Evolutionary conservation across 2,888 invertebrate species (phyloP).

Genomic region (Platycheirus rosarum): DNA sequence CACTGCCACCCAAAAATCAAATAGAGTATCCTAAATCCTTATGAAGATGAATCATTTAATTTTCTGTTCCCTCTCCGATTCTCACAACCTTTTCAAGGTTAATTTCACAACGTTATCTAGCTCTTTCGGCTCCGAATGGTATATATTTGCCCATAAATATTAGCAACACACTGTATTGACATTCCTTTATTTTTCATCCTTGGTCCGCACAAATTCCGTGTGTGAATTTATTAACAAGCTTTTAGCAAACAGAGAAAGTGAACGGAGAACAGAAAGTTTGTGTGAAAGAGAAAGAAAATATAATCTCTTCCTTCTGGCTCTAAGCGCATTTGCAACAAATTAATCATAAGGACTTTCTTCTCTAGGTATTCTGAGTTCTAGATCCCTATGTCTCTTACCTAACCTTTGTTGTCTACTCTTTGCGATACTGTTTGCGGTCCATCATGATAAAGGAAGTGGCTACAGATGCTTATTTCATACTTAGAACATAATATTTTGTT

Average conservation of each 20-base stretch:
- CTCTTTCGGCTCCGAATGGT: slow-evolving; percentile 4
- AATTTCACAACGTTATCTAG: slow-evolving; percentile 46
- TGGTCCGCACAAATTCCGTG: slow-evolving; percentile 35
- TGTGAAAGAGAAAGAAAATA: neutral
- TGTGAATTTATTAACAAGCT: slow-evolving; percentile 9
- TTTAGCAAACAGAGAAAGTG: neutral
- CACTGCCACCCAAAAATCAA: too few species aligned
- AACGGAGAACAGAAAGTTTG: too few species aligned
- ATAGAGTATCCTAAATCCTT: too few species aligned
- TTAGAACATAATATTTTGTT: slow-evolving; percentile 8
- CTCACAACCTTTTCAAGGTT: too few species aligned
- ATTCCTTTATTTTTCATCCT: slow-evolving; percentile 33
- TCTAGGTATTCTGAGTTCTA: neutral
- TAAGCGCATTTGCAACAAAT: slow-evolving; percentile 60
- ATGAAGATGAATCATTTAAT: too few species aligned
- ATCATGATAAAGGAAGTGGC: slow-evolving; percentile 32
- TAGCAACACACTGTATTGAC: slow-evolving; percentile 60
- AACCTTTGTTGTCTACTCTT: slow-evolving; percentile 20
- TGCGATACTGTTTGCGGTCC: slow-evolving; percentile 28
- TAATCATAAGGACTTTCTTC: slow-evolving; percentile 44
- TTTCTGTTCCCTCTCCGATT: too few species aligned
- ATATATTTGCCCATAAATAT: slow-evolving; percentile 55
- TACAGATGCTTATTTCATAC: slow-evolving; percentile 25
- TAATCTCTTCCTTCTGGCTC: slow-evolving; percentile 28
- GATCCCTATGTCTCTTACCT: slow-evolving; percentile 20